Evolutionary conservation across 2,113 vertebrate genomes (phyloP), one percentile per base, ranked within the genome.

Genomic region (Menidia beryllina): DNA sequence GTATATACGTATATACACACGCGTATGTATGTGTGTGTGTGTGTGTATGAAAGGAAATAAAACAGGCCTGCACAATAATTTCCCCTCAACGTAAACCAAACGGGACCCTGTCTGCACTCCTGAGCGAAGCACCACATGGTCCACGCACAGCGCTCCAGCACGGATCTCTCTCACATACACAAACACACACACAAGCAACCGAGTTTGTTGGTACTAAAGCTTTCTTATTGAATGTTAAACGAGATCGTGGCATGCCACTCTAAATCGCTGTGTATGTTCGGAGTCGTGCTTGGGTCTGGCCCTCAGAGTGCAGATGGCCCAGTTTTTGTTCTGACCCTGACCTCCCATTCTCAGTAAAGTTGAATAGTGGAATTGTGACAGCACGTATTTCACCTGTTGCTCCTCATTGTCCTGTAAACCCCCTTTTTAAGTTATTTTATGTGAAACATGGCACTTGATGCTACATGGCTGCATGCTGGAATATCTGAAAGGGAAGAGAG

Each of bases 161-260:
- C 64, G 65, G 79, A 68, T 70, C 82, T 89, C 55, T 68, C 54
- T 73, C 73, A 82, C 41, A 45, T 17, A 45, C 17, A 45, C 17
- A 45, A 71, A 82, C 41, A 45, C 41, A 45, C 17, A 45, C 4
- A 71, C 76, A 78, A 88, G 25, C 77, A 89, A 77, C 77, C 85
- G 83, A 81, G 78, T 82, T 82, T 86, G 88, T 90, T 93, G 93
- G 93, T 94, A 94, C 93, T 94, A 92, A 92, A 93, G 91, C 92
- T 91, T 93, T 93, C 83, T 76, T 90, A 83, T 88, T 91, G 92
- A 94, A 90, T 93, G 91, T 93, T 81, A 86, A 60, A 75, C 76
- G 82, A 87, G 86, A 90, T 82, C 72, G 63, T 75, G 79, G 80
- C 70, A 72, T 84, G 77, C 30, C 74, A 63, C 51, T 82, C 52